phyloP scores from a whole-genome alignment of 2,888 invertebrate genomes.

The Abscondita cerata region DNA sequence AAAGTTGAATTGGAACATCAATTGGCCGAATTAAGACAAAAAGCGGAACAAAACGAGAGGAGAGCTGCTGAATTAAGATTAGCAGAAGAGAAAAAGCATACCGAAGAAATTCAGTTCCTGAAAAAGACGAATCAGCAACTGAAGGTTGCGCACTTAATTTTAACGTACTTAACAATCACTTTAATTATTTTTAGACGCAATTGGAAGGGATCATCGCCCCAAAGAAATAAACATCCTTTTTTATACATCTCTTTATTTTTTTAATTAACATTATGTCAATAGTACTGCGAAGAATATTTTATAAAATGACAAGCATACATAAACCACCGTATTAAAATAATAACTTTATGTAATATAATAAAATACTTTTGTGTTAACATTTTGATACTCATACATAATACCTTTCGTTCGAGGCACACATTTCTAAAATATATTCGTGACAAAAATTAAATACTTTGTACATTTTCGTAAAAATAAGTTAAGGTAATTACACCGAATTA shows the following conservation, averaged over 20 bases:
- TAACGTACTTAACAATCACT: background rate
- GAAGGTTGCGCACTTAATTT: constrained; percentile 65
- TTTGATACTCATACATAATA: constrained; percentile 14
- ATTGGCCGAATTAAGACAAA: constrained; percentile 68
- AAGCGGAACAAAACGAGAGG: constrained; percentile 83
- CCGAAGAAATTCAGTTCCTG: constrained; percentile 89
- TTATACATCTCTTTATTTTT: constrained; percentile 14
- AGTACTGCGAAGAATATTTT: constrained; percentile 32
- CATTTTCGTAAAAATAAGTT: constrained; percentile 53
- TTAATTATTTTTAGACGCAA: constrained; percentile 73
- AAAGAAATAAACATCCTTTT: constrained; percentile 72
- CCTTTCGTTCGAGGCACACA: constrained; percentile 35
- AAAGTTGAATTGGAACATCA: constrained; percentile 70
- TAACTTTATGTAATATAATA: constrained; percentile 19
- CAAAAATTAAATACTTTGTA: constrained; percentile 55
- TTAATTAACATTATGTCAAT: constrained; percentile 34
- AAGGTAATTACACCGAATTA: constrained; percentile 46
- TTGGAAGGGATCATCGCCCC: constrained; percentile 94
- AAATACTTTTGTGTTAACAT: constrained; percentile 29
- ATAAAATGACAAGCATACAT: constrained; percentile 40
- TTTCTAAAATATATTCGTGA: constrained; percentile 50
- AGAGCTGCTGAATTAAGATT: constrained; percentile 82
- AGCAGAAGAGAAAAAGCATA: constrained; percentile 91
- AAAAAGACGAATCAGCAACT: constrained; percentile 94
- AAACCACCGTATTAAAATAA: constrained; percentile 38